These are phyloP conservation scores for Aplodontia rufa DNA, from an alignment of 2,113 vertebrate species.

Conservation along the genomic window DNA sequence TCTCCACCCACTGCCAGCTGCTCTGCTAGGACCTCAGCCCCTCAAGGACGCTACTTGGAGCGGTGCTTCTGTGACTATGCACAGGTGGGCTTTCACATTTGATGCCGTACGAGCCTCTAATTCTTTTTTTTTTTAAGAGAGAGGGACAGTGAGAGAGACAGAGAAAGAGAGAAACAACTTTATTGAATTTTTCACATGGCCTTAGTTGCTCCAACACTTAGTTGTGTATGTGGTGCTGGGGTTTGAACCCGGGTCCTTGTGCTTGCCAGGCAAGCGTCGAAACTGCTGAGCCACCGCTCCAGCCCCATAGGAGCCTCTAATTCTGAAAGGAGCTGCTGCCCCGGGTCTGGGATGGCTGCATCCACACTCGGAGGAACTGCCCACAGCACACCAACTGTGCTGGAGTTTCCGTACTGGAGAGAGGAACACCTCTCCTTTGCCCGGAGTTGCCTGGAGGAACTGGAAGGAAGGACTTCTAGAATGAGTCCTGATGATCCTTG, in stretches of 20 bases:
- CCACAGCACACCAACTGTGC: accelerated
- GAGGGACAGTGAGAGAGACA: too few species aligned
- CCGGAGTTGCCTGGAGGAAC: background rate
- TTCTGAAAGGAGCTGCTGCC: background rate
- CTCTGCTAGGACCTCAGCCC: background rate
- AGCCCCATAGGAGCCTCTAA: too few species aligned
- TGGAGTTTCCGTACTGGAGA: background rate
- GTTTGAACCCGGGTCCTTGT: too few species aligned
- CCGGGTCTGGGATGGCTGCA: background rate
- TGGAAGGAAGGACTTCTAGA: background rate
- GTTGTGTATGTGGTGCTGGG: too few species aligned
- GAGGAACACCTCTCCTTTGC: background rate
- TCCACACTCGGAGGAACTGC: background rate
- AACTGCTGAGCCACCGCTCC: too few species aligned
- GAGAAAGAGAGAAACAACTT: too few species aligned
- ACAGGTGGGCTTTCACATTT: accelerated
- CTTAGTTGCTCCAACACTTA: too few species aligned
- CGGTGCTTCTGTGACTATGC: background rate
- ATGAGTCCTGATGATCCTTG: background rate
- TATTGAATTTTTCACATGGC: too few species aligned
- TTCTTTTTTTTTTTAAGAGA: too few species aligned
- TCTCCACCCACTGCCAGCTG: accelerated
- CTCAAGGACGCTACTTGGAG: background rate
- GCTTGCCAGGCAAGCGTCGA: too few species aligned
- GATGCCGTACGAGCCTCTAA: background rate